phyloP scores from a whole-genome alignment of 2,797 vertebrate species.

The Hoplostethus atlanticus region DNA sequence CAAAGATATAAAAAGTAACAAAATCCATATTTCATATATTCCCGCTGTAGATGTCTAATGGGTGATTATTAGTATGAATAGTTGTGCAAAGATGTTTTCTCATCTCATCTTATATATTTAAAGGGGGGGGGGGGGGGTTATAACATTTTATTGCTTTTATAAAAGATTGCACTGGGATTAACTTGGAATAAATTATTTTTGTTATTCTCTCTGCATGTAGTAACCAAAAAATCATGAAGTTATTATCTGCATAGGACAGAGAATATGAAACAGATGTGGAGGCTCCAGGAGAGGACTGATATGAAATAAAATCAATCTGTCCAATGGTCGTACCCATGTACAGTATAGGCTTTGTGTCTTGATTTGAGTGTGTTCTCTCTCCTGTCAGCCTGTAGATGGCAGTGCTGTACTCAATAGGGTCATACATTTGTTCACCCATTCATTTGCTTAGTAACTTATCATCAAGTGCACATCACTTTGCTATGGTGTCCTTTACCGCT shows the following conservation, averaged over 20 bases:
- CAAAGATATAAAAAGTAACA: constrained; percentile 3
- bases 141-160: constrained; percentile 55
- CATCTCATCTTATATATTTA: constrained; percentile 24
- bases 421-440: constrained; percentile 17
- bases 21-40: constrained; percentile 22
- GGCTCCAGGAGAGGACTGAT: background rate
- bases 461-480: background rate
- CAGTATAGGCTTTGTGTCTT: background rate
- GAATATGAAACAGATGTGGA: constrained; percentile 2
- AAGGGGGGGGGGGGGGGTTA: constrained; percentile 2
- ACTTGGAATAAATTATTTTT: constrained; percentile 76
- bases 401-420: constrained; percentile 21
- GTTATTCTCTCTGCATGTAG: constrained; percentile 38
- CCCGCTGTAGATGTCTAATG: constrained; percentile 19
- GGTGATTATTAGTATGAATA: constrained; percentile 1
- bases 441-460: constrained; percentile 26
- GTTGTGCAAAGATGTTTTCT: background rate
- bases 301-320: background rate
- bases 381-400: constrained; percentile 64
- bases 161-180: constrained; percentile 45
- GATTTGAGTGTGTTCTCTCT: constrained; percentile 9
- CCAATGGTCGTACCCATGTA: background rate
- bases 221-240: constrained; percentile 15
- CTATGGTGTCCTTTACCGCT: constrained; percentile 10
- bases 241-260: constrained; percentile 1